Base-by-base conservation (phyloP, 2,113 vertebrate species). In the Onychorhynchus coronatus region DNA sequence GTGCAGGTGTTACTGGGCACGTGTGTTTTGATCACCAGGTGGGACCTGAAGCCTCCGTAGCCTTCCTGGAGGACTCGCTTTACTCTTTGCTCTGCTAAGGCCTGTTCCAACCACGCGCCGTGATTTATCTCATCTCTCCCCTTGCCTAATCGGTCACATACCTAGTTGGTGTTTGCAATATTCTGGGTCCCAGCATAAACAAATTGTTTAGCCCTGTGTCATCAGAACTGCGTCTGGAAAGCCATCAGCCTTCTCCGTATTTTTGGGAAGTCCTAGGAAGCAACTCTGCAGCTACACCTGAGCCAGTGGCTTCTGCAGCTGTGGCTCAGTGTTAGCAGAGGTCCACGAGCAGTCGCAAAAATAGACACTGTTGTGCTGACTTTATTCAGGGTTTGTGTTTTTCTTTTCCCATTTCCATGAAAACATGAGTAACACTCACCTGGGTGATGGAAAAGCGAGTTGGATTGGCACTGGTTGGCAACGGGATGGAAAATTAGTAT, bases 361-460 rank as follows among this genome's bases (percentile, higher is more conserved):
- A 95, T 85, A 78, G 83, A 73, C 35, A 2, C 18, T 74, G 76
- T 85, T 86, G 56, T 92, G 58, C 67, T 89, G 91, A 85, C 14
- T 72, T 6, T 28, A 65, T 68, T 82, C 70, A 42, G 56, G 59
- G 18, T 12, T 72, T 94, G 89, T 71, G n/a, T 80, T 20, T 59
- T 59, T 93, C 89, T 74, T 74, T 22, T 37, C 35, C 56, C 14
- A 5, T 74, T 85, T 79, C 47, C 87, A 71, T 81, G 74, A 92
- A 93, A 96, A 96, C 88, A 95, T 95, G 93, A 97, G 96, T 95
- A 96, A 97, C 83, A 4, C 93, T 97, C 93, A 95, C 91, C 96
- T 96, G 95, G 79, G 44, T 94, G 88, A 97, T 91, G 83, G 85
- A 75, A 94, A 65, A 94, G 92, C 0, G 0, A 59, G 80, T 65